These are phyloP conservation scores for Platichthys flesus DNA, from an alignment of 2,113 vertebrate species.

Conservation along the genomic window DNA sequence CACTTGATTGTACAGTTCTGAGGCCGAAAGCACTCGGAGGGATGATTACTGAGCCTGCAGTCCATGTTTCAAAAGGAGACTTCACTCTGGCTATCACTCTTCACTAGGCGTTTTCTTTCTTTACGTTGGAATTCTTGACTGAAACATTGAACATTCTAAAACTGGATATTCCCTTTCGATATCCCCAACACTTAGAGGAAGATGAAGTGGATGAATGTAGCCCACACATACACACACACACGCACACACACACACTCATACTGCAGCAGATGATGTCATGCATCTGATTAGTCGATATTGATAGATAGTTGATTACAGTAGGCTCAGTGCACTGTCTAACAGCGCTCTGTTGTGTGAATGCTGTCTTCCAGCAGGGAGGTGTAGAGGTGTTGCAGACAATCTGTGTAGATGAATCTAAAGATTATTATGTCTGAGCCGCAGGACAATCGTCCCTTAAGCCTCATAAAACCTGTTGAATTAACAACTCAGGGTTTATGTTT, in stretches of 20 bases:
- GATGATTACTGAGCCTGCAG: slow-evolving; percentile 65
- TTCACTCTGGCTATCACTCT: slow-evolving; percentile 1
- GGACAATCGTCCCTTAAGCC: no score
- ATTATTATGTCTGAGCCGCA: no score
- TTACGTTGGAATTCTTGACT: slow-evolving; percentile 9
- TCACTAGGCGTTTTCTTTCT: neutral
- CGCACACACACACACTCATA: neutral
- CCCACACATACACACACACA: no score
- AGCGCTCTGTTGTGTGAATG: no score
- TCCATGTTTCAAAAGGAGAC: slow-evolving; percentile 59
- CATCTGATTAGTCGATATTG: neutral
- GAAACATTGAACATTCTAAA: slow-evolving; percentile 9
- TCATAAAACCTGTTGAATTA: no score
- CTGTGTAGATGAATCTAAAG: no score
- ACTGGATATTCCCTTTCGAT: no score
- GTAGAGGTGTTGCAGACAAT: no score
- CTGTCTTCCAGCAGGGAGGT: no score
- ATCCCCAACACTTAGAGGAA: no score
- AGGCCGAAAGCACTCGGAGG: slow-evolving; percentile 66
- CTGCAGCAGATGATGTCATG: neutral
- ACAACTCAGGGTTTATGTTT: no score
- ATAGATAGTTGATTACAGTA: neutral
- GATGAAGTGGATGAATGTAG: no score
- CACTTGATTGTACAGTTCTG: slow-evolving; percentile 70
- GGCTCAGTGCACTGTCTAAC: neutral